Conservation (phyloP, 2,797 vertebrate species). For the Hybognathus amarus region DNA sequence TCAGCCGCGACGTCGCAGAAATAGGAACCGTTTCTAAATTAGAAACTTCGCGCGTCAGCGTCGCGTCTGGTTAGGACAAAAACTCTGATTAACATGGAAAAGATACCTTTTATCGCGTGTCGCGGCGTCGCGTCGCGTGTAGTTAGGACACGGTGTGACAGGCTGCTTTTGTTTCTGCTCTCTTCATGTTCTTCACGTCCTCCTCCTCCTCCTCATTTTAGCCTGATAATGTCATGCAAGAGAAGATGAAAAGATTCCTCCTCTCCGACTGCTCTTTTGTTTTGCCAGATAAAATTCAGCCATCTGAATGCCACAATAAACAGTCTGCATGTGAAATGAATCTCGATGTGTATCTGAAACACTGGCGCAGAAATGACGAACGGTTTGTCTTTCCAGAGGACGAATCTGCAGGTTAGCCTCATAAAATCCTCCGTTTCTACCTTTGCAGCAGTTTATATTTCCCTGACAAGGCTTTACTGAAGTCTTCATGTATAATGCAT, state of each 20-base stretch:
- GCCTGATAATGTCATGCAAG: slow-evolving; percentile 36
- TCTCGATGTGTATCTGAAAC: slow-evolving; percentile 19
- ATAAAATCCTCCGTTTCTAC: not conserved
- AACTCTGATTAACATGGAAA: too few relatives aligned
- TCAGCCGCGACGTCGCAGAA: too few relatives aligned
- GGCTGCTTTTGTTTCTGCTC: slow-evolving; percentile 71
- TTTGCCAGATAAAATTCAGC: slow-evolving; percentile 18
- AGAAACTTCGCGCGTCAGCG: too few relatives aligned
- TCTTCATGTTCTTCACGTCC: slow-evolving; percentile 10
- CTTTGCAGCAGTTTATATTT: not conserved
- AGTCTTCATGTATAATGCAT: not conserved
- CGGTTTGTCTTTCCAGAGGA: not conserved
- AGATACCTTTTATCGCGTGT: too few relatives aligned
- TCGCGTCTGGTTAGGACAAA: too few relatives aligned
- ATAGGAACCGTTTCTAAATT: too few relatives aligned
- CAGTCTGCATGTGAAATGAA: slow-evolving; percentile 15
- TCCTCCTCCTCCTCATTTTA: not conserved
- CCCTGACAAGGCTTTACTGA: not conserved
- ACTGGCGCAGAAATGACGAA: not conserved
- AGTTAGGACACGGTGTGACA: slow-evolving; percentile 51
- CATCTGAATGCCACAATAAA: slow-evolving; percentile 8
- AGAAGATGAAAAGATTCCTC: slow-evolving; percentile 20
- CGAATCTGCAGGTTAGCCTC: not conserved
- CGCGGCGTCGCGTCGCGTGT: too few relatives aligned
- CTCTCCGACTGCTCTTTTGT: slow-evolving; percentile 38